phyloP scores from a whole-genome alignment of 2,797 vertebrate species.

The Neoniphon sammara region DNA sequence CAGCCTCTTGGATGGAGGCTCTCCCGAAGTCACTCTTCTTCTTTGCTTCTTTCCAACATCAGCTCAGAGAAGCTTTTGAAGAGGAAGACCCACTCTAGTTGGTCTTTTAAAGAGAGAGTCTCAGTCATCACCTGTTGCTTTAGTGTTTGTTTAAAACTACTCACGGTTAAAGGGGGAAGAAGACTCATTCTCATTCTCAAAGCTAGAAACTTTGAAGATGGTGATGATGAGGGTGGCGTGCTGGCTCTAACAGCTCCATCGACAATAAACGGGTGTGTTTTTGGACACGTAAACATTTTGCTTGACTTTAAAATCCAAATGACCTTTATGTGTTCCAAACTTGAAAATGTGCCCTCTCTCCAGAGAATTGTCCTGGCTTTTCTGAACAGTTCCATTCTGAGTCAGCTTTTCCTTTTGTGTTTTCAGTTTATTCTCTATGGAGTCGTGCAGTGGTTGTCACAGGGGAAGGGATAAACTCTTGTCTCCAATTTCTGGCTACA shows the following conservation, averaged over 20 bases:
- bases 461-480: background rate
- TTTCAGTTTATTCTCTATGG: background rate
- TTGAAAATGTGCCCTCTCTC: background rate
- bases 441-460: background rate
- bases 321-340: no score
- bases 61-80: background rate
- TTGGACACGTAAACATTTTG: no score
- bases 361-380: background rate
- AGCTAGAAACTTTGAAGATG: no score
- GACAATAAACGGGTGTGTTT: no score
- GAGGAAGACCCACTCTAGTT: background rate
- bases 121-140: background rate
- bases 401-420: no score
- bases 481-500: background rate
- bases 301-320: no score
- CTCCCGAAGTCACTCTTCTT: background rate
- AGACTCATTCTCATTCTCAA: no score
- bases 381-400: no score
- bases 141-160: background rate
- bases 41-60: constrained; percentile 2
- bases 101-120: background rate
- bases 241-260: no score
- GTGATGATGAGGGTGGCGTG: no score
- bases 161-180: background rate
- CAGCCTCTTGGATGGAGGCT: constrained; percentile 1